Evolutionary conservation across 2,888 invertebrate species (phyloP), one percentile per base, ranked within the genome.

Genomic region (Eilema caniola): DNA sequence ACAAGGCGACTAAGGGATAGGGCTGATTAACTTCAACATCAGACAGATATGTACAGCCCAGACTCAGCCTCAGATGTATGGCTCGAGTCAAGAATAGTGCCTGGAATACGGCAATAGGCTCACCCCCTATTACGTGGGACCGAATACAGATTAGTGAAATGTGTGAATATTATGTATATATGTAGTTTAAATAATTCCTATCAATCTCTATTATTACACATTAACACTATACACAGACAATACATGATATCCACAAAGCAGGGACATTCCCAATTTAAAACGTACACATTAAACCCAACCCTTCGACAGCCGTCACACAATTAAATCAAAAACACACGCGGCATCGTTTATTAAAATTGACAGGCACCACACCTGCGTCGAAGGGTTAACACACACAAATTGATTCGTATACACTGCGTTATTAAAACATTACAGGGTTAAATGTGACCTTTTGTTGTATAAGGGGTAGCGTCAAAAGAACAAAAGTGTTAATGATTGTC

Each of bases 291-390:
- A 69, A 73, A 67, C 61, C 73, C 73, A 80, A 83, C 83, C 80
- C 84, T 74, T 72, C 72, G 68, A 68, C 65, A 75, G 41, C 66
- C 64, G 59, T 69, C 72, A 79, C 65, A 74, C 73, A 78, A 80
- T 81, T 83, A 81, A 83, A 82, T 82, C 81, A 81, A 79, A 82
- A 81, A 83, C 72, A 82, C 77, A 65, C 66, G 41, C 62, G 60
- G 53, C 80, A 84, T 85, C 84, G 83, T 84, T 88, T 85, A 88
- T 88, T 86, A 88, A 85, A 87, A 87, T 84, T 86, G 89, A 88
- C 89, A 84, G 75, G 77, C 84, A 74, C 77, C 85, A 76, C 88
- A 88, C 88, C 88, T 87, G 86, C 73, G 70, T 53, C 69, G 80
- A 80, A 81, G 85, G 84, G 87, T 84, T 87, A 83, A 85, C 68